Base-by-base conservation (phyloP, 2,113 vertebrate genomes). In the Zosterops lateralis region DNA sequence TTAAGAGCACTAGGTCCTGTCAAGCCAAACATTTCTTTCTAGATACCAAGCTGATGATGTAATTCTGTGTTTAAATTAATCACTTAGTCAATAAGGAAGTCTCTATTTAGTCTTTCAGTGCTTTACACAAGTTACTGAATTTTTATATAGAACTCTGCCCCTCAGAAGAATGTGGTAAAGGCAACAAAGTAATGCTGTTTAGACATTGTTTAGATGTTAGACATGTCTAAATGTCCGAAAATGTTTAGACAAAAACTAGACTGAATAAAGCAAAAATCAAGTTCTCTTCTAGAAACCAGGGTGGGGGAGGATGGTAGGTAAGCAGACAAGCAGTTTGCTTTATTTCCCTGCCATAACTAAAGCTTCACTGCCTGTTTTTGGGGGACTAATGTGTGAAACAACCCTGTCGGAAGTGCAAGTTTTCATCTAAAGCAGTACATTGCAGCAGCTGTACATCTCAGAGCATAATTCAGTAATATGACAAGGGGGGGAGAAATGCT, bases 101-200 rank as follows among this genome's bases (percentile, higher is more conserved):
- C 22, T 71, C 16, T 7, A 47, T 47, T 71, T 26, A 73, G 54
- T 66, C 38, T 68, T 57, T 58, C 36, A 58, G 3, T 26, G 8
- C 26, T 77, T 66, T 54, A 77, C 15, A 62, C 1, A 53, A 70
- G 31, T 53, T 60, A 64, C 31, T 17, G 3, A 45, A 56, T 7
- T 77, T 91, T 61, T 26, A 60, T 51, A 71, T 1, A 58, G 51
- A 66, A 70, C 36, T 14, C 19, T 74, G 44, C 10, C 19, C 5
- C 28, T 79, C 38, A 38, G 6, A 67, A 73, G 16, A 32, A 80
- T 5, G 32, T 28, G 24, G 40, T 44, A 67, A 62, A 66, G 5
- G 9, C 6, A 12, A 38, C 9, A 53, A 61, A 68, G 31, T 1
- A 1, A 40, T 12, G 17, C 0, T 2, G 1, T 40, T 73, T 42